Conservation (phyloP, 2,888 invertebrate genomes). For the Scrobipalpa atriplicella region DNA sequence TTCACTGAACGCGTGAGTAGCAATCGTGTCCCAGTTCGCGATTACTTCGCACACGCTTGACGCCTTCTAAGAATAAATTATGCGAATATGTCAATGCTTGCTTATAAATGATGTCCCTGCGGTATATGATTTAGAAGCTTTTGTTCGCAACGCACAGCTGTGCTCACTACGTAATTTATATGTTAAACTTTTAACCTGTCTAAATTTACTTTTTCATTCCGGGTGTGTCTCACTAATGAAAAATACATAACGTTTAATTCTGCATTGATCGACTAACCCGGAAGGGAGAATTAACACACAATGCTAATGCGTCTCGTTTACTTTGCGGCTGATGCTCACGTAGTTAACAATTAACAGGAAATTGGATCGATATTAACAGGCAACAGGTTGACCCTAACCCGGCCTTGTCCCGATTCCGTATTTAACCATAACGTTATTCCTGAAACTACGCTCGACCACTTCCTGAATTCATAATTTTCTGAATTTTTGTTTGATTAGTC, state of each 20-base stretch:
- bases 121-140: not conserved
- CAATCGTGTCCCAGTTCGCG: constrained; percentile 33
- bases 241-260: constrained; percentile 15
- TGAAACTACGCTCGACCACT: not conserved
- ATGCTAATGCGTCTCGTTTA: constrained; percentile 33
- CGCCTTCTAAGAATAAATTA: constrained; percentile 19
- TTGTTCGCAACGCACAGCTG: not conserved
- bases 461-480: not conserved
- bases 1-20: constrained; percentile 29
- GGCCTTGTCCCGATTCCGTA: constrained; percentile 59
- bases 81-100: constrained; percentile 14
- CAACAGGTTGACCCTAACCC: constrained; percentile 55
- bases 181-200: not conserved
- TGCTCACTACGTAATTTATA: not conserved
- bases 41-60: constrained; percentile 24
- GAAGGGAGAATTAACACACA: constrained; percentile 40
- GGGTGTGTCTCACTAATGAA: not conserved
- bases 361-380: constrained; percentile 43
- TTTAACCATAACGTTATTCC: constrained; percentile 40
- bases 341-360: constrained; percentile 55
- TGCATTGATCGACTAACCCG: constrained; percentile 32
- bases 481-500: constrained; percentile 6
- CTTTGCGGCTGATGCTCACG: constrained; percentile 21
- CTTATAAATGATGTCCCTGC: not conserved
- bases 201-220: not conserved